Base-by-base conservation (phyloP, 2,797 vertebrate genomes). In the Danio choprae region DNA sequence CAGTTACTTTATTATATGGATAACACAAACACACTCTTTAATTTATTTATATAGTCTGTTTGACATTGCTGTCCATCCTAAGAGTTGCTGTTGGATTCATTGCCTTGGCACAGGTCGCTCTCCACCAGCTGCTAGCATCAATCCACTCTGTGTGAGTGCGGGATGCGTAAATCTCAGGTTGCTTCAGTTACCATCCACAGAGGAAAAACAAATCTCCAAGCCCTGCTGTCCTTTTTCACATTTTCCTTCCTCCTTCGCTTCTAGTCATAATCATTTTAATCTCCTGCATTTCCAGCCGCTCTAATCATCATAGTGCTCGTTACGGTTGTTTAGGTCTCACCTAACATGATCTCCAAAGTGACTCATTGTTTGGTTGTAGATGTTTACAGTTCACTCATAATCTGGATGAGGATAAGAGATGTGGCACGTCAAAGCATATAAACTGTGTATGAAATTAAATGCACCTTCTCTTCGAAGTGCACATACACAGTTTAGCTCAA, bases 141-240 rank as follows among this genome's bases (percentile, higher is more conserved):
- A 64, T 86, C 80, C 81, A 73, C 74, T 69, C 81, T 76, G 56
- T 60, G 51, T 22, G 20, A 79, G 40, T 81, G 59, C 58, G 81
- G 80, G 84, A 87, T 86, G 80, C 79, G 81, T 86, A 79, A 86
- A 85, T 87, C 76, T 36, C 51, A 48, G 50, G 75, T 82, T 84
- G 77, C 78, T 86, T 83, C 83, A 77, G 73, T 79, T 59, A 77
- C 83, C 63, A 76, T 73, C 81, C 84, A 85, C 60, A 64, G 82
- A 83, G 53, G 55, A 55, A 74, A 87, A 87, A 87, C 84, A 69
- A 82, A 85, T 36, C 48, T 48, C 70, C 43, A 2, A 43, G 67
- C 44, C 80, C 20, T 63, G 76, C 63, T 56, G 56, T 85, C 38
- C 50, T 56, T 53, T 53, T 81, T 53, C 29, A 59, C 13, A n/a